Evolutionary conservation across 2,888 invertebrate genomes (phyloP).

Genomic region (Sepiola atlantica): DNA sequence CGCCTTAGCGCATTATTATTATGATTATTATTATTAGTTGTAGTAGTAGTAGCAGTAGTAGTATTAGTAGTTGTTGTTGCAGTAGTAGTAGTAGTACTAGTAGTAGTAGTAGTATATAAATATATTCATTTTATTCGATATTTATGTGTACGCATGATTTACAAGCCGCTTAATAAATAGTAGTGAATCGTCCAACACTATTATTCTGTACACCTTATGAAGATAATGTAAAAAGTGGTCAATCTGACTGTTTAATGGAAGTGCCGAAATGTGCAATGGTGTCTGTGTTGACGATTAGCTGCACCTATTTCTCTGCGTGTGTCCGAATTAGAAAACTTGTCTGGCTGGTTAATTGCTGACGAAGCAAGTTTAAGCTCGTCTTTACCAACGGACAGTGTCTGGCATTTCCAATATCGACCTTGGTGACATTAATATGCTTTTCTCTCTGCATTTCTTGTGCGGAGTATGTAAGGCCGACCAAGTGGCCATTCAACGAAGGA

Average conservation of each 20-base stretch:
- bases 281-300: neutral
- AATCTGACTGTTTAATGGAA: neutral
- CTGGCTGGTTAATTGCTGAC: neutral
- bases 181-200: no score
- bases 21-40: no score
- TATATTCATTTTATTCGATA: no score
- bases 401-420: constrained; percentile 32
- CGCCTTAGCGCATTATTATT: no score
- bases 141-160: no score
- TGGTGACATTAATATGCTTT: constrained; percentile 1
- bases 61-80: no score
- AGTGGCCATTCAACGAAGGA: neutral
- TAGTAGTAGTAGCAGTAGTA: no score
- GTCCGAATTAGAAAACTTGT: neutral
- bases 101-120: no score
- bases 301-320: constrained; percentile 6
- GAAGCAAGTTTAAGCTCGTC: constrained; percentile 6
- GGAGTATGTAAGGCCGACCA: neutral
- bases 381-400: constrained; percentile 20
- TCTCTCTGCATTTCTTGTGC: neutral
- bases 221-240: no score
- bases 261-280: neutral
- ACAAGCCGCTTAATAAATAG: no score
- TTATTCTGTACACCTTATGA: no score
- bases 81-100: no score